Evolutionary conservation across 2,888 invertebrate species (phyloP).

Genomic region (Pachydiplax longipennis): DNA sequence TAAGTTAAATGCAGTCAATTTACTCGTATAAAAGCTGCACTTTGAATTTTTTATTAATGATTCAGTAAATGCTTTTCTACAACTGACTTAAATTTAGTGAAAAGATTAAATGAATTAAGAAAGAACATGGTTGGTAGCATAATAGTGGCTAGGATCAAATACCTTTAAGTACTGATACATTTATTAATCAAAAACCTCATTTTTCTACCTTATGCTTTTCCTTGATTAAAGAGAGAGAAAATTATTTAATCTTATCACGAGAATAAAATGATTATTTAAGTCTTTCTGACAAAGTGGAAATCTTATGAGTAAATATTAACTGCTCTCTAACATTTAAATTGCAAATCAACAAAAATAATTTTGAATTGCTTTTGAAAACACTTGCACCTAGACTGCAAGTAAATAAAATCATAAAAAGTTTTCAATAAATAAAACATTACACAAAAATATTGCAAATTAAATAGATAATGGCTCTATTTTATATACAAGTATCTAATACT

Average conservation of each 20-base stretch:
- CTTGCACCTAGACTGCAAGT: neutral
- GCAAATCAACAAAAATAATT: neutral
- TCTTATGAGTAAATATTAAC: neutral
- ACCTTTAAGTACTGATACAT: neutral
- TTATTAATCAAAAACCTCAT: neutral
- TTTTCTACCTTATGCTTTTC: neutral
- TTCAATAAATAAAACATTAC: neutral
- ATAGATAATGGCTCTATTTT: neutral
- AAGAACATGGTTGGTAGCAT: neutral
- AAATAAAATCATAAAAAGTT: neutral
- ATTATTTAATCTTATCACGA: neutral
- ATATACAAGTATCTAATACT: neutral
- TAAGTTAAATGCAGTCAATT: neutral
- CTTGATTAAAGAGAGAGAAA: neutral
- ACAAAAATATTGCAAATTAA: neutral
- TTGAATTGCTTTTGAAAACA: neutral
- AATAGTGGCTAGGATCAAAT: neutral
- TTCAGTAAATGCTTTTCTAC: neutral
- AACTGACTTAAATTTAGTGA: neutral
- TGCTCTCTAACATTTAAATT: slow-evolving; percentile 14
- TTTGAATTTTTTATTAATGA: neutral
- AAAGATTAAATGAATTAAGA: neutral
- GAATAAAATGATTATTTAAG: neutral
- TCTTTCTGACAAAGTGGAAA: neutral
- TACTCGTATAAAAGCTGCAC: neutral